Percentiles rank a stretch among this genome's conserved stretches.
These are phyloP conservation scores for Varanus salvator DNA, from an alignment of 2,113 vertebrate genomes.

Conservation along the genomic window DNA sequence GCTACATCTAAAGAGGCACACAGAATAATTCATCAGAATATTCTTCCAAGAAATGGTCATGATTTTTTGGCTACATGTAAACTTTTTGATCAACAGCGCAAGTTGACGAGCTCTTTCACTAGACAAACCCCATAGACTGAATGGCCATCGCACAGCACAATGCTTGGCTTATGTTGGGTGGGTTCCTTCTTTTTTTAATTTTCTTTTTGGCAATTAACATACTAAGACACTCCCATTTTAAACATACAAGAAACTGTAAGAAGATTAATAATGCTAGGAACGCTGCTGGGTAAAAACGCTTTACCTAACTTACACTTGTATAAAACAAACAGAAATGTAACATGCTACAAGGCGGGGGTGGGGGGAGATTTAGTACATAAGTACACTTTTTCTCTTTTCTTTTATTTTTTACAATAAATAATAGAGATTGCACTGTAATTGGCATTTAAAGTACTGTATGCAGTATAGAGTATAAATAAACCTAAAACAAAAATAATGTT, in stretches of 20 bases:
- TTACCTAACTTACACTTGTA: constrained; percentile 91
- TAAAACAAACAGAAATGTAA: constrained; percentile 84
- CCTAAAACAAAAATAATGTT: constrained; percentile 92
- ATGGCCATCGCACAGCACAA: background rate
- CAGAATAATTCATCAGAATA: constrained; percentile 84
- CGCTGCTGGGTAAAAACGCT: constrained; percentile 88
- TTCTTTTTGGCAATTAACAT: constrained; percentile 87
- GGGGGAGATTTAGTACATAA: constrained; percentile 93
- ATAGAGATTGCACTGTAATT: constrained; percentile 99
- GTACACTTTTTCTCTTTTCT: constrained; percentile 91
- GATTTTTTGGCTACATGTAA: constrained; percentile 88
- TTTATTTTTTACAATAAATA: constrained; percentile 99
- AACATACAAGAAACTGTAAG: constrained; percentile 86
- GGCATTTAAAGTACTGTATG: constrained; percentile 99
- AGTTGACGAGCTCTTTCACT: background rate
- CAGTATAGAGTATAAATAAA: constrained; percentile 99
- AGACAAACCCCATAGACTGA: background rate
- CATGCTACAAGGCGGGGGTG: constrained; percentile 86
- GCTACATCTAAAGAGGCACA: constrained; percentile 92
- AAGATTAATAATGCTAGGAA: constrained; percentile 94
- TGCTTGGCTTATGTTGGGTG: background rate
- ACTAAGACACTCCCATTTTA: constrained; percentile 88
- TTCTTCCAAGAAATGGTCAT: constrained; percentile 88
- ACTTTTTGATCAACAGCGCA: constrained; percentile 82
- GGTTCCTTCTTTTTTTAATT: constrained; percentile 75